Base-by-base conservation (phyloP, 1,140 invertebrate species). In the Euschistus heros region DNA sequence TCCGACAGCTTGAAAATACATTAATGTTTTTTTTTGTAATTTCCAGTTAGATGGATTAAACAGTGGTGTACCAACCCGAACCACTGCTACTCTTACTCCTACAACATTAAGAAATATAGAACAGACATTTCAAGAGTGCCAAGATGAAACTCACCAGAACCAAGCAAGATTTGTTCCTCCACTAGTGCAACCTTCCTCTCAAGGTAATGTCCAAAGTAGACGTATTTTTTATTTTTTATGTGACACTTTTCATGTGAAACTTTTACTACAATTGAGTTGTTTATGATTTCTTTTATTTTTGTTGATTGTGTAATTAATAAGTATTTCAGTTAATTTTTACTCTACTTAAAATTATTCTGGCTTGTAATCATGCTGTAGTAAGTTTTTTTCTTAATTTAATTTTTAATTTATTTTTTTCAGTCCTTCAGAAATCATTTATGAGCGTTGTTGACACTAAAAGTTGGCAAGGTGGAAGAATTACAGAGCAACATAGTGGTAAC, bases 121-220 rank as follows among this genome's bases (percentile, higher is more conserved):
- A 75, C 90, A 95, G 76, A 78, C 80, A 0, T 80, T 82, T 61
- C 73, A 81, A 14, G 78, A 80, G 77, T 82, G 81, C 74, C 81
- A 85, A 75, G 77, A 81, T 67, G 82, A 84, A 70, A 81, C 81
- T 68, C 86, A 87, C 76, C 82, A 88, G 70, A 88, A 86, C 72
- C 91, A 94, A 78, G 92, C 92, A 50, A 89, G 91, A 46, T 95
- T 95, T 75, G 90, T 94, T 27, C 91, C 92, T 30, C 89, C 91
- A 17, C 71, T 87, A 62, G 83, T 89, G 59, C 85, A 80, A 70
- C 76, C 79, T 8, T 65, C 65, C 1, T 54, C 64, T 10, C 67
- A 68, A 20, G 63, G 63, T 67, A 66, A 42, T 22, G 10, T 10
- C 26, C 8, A 37, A 37, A 37, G 1, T 10, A 37, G 8, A 37